A percentile compares a stretch with the other conserved stretches of the same genome.
Evolutionary conservation across 2,113 vertebrate genomes (phyloP).

Genomic region (Connochaetes taurinus): DNA sequence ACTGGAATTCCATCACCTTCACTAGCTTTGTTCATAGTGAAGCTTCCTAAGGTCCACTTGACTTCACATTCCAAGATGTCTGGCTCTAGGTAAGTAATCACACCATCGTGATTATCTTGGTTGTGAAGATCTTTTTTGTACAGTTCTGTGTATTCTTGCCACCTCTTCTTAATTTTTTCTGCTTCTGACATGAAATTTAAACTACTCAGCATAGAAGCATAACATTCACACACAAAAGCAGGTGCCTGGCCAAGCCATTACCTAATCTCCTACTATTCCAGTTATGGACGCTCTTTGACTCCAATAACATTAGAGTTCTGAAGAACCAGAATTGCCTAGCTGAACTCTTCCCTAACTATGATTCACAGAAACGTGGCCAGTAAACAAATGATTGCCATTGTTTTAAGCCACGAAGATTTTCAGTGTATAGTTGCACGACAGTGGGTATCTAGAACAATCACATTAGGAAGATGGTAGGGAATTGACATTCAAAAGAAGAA

Average conservation of each 20-base stretch:
- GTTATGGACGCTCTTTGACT: not conserved
- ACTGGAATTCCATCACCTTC: too few species aligned
- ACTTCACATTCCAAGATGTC: too few species aligned
- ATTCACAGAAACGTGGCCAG: not conserved
- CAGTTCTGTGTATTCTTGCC: too few species aligned
- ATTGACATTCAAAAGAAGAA: not conserved
- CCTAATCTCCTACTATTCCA: not conserved
- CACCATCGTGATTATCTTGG: too few species aligned
- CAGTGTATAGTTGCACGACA: not conserved
- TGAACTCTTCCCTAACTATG: not conserved
- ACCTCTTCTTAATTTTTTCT: too few species aligned
- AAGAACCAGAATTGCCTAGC: not conserved
- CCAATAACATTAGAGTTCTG: not conserved
- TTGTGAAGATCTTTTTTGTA: too few species aligned
- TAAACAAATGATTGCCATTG: not conserved
- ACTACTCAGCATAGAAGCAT: not conserved
- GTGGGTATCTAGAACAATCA: not conserved
- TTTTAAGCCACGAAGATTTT: not conserved
- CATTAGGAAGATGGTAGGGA: not conserved
- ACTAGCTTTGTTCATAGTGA: too few species aligned
- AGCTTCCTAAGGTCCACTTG: too few species aligned
- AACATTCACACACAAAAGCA: not conserved
- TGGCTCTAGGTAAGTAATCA: too few species aligned
- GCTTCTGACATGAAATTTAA: not conserved
- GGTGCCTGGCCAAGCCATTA: not conserved